phyloP scores from a whole-genome alignment of 2,797 vertebrate genomes.

The Micromesistius poutassou region DNA sequence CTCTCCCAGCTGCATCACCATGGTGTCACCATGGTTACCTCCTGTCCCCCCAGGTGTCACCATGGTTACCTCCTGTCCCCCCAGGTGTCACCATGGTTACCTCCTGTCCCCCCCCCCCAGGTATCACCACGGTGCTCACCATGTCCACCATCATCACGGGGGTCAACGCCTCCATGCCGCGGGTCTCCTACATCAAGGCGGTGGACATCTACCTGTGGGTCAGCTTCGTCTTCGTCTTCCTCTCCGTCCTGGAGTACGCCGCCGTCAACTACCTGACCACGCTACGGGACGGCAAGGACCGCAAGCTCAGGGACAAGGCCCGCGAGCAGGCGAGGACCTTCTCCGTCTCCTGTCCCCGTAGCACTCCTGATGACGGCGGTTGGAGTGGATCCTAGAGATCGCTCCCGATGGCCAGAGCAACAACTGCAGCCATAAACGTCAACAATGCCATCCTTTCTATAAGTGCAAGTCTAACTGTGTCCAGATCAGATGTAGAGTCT shows the following conservation, averaged over 20 bases:
- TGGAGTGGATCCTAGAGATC: too few relatives aligned
- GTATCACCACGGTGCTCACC: conserved; percentile 79
- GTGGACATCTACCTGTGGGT: conserved; percentile 81
- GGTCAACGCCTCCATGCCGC: conserved; percentile 79
- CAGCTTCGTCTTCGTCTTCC: conserved; percentile 79
- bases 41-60: too few relatives aligned
- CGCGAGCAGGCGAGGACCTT: conserved; percentile 55
- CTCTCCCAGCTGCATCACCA: too few relatives aligned
- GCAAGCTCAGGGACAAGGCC: conserved; percentile 74
- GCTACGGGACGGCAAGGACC: conserved; percentile 80
- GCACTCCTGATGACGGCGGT: too few relatives aligned
- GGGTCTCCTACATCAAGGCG: conserved; percentile 80
- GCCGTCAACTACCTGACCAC: conserved; percentile 85
- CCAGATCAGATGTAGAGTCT: too few relatives aligned
- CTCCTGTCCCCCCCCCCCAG: conserved; percentile 56
- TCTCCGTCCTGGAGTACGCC: conserved; percentile 77
- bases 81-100: background rate
- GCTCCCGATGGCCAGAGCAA: too few relatives aligned
- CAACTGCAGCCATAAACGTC: too few relatives aligned
- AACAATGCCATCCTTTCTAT: too few relatives aligned
- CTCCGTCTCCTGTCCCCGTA: background rate
- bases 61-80: too few relatives aligned
- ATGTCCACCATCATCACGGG: conserved; percentile 82
- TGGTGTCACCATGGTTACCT: too few relatives aligned
- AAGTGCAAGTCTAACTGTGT: too few relatives aligned